phyloP scores from a whole-genome alignment of 2,113 vertebrate species.

The Thryonomys swinderianus region DNA sequence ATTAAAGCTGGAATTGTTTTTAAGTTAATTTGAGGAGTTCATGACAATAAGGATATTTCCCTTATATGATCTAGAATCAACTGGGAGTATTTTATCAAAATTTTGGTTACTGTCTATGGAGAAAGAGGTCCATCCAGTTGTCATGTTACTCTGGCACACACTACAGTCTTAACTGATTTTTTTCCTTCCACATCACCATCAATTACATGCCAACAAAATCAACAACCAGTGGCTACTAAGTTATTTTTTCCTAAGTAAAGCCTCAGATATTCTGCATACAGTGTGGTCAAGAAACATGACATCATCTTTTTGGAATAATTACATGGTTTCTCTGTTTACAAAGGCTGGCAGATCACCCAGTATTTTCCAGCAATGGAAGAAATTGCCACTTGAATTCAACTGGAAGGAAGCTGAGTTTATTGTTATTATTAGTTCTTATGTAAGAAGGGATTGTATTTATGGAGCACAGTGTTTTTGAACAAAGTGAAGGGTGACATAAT shows the following conservation, averaged over 20 bases:
- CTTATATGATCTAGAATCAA: neutral
- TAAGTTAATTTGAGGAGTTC: constrained; percentile 4
- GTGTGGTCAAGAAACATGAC: neutral
- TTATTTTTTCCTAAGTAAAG: neutral
- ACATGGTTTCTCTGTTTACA: neutral
- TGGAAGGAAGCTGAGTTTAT: neutral
- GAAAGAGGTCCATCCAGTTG: neutral
- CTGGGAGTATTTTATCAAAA: neutral
- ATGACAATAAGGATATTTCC: neutral
- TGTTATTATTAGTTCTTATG: neutral
- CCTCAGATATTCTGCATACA: neutral
- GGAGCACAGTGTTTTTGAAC: neutral
- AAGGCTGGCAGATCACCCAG: neutral
- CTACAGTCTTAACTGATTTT: neutral
- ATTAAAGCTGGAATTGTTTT: neutral
- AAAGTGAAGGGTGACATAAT: neutral
- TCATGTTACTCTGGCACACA: neutral
- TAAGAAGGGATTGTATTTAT: neutral
- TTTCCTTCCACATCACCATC: neutral
- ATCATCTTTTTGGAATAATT: neutral
- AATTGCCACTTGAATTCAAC: neutral
- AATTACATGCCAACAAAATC: neutral
- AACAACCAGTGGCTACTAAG: neutral
- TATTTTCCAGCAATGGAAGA: neutral
- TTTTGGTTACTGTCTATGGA: neutral